These are phyloP conservation scores for Hesperophylax magnus DNA, from an alignment of 1,140 invertebrate species.

Conservation along the genomic window DNA sequence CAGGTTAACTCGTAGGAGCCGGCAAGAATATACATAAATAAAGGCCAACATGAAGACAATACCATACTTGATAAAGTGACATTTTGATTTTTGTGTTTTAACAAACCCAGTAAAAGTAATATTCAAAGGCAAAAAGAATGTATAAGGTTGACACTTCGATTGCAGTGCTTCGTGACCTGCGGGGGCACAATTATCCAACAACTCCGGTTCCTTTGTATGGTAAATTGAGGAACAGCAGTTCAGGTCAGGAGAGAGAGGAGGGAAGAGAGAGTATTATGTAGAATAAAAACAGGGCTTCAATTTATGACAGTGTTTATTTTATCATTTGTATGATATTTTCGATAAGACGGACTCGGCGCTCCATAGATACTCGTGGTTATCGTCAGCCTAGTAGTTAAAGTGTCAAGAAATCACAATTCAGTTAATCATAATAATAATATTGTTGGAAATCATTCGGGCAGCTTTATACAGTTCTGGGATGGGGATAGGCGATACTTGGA, in stretches of 20 bases:
- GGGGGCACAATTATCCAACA: too few species aligned
- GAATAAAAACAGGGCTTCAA: not conserved
- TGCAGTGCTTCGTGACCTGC: too few species aligned
- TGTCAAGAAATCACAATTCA: constrained; percentile 41
- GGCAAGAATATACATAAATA: too few species aligned
- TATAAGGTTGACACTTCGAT: too few species aligned
- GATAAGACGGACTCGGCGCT: constrained; percentile 46
- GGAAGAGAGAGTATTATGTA: not conserved
- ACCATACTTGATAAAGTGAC: too few species aligned
- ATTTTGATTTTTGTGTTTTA: too few species aligned
- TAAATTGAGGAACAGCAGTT: not conserved
- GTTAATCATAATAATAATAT: constrained; percentile 37
- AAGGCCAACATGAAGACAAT: too few species aligned
- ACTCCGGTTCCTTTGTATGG: too few species aligned
- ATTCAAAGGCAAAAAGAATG: too few species aligned
- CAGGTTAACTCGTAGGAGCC: too few species aligned
- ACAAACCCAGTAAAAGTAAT: too few species aligned
- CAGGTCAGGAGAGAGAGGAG: not conserved
- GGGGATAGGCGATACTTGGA: not conserved
- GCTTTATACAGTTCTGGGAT: constrained; percentile 32
- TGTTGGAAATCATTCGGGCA: constrained; percentile 5
- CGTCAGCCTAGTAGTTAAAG: constrained; percentile 19
- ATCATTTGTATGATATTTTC: constrained; percentile 45
- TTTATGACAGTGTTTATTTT: constrained; percentile 42
- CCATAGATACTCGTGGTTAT: constrained; percentile 27